Evolutionary conservation across 2,113 vertebrate species (phyloP), one percentile per base, ranked within the genome.

Genomic region (Xiphophorus couchianus): DNA sequence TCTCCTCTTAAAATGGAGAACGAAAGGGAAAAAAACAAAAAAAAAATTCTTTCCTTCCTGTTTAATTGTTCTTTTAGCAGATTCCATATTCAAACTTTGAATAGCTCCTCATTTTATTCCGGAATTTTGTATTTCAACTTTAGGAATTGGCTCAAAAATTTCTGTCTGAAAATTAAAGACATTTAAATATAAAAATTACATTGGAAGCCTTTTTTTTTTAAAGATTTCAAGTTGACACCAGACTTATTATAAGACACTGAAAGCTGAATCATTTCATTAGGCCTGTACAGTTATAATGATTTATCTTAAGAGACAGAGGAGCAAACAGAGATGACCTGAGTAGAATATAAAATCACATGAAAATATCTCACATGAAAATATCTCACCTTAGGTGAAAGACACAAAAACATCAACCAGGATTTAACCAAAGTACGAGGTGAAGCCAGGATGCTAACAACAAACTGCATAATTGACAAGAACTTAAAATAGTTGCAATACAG

Each of bases 401-500:
- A 15, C 28, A 69, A 51, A 27, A 37, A 66, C 44, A 83, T 48
- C 15, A 65, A 78, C 73, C 82, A 58, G 31, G 68, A 76, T 58
- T 76, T 63, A 69, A 84, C 61, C 73, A 77, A 71, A 61, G 66
- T 60, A 74, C 67, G 72, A 74, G 69, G 62, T 37, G 51, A 70
- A 84, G 73, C 62, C 79, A 81, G 77, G 77, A 80, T 74, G 69
- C 77, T 66, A 78, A 84, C 88, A 86, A 85, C 75, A 84, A 88
- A 82, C 83, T 86, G 73, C 83, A 88, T 86, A 89, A 90, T 87
- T 90, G 85, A 88, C 75, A 84, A 86, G 80, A 84, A 89, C 87
- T 69, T 85, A 83, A 91, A 91, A 91, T 90, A 90, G 89, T 76
- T 58, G 30, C 74, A 88, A 88, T 82, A 81, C 67, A 91, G 80